Conservation (phyloP, 2,113 vertebrate genomes). For the Cephalopholis sonnerati region DNA sequence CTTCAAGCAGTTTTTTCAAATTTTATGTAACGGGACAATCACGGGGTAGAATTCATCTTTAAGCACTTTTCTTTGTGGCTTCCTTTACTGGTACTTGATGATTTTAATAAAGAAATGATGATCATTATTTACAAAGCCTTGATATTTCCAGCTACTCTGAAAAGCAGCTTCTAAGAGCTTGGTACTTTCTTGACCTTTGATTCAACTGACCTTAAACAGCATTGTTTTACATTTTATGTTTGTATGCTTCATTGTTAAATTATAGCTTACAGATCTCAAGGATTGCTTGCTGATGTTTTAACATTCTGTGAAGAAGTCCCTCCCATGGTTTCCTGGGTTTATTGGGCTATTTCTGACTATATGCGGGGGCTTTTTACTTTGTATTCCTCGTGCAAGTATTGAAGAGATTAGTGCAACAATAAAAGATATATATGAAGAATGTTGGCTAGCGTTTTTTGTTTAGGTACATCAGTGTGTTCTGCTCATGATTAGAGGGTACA, state of each 20-base stretch:
- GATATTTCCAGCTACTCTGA: slow-evolving; percentile 42
- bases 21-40: background rate
- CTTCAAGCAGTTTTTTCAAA: background rate
- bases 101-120: background rate
- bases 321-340: slow-evolving; percentile 21
- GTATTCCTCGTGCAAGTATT: slow-evolving; percentile 63
- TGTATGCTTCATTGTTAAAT: slow-evolving; percentile 73
- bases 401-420: slow-evolving; percentile 71
- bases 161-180: slow-evolving; percentile 30
- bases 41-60: background rate
- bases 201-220: slow-evolving; percentile 26
- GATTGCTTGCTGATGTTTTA: slow-evolving; percentile 70
- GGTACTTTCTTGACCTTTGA: slow-evolving; percentile 19
- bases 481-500: background rate
- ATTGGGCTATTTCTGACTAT: slow-evolving; percentile 19
- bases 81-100: background rate
- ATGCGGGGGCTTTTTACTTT: slow-evolving; percentile 59
- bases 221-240: slow-evolving; percentile 54
- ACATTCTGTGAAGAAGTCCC: slow-evolving; percentile 52
- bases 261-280: slow-evolving; percentile 59
- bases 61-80: slow-evolving; percentile 6
- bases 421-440: slow-evolving; percentile 61
- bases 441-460: slow-evolving; percentile 13
- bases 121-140: slow-evolving; percentile 20
- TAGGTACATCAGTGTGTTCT: background rate